A percentile compares a stretch with the other conserved stretches of the same genome.
phyloP scores from a whole-genome alignment of 2,113 vertebrate genomes.

The Hippocampus comes region DNA sequence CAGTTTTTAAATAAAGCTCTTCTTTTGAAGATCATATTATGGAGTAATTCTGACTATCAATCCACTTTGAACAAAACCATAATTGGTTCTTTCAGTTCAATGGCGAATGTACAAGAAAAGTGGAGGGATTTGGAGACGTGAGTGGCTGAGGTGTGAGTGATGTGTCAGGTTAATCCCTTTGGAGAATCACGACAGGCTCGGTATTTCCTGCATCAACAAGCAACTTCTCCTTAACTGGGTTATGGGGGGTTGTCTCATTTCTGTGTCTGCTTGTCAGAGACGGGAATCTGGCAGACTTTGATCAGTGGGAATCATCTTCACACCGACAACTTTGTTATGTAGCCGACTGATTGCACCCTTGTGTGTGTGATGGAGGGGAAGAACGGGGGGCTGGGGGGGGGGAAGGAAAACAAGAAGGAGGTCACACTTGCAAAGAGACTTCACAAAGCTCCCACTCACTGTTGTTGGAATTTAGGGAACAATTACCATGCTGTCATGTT shows the following conservation, averaged over 20 bases:
- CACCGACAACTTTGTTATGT: conserved; percentile 55
- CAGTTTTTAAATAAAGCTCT: conserved; percentile 9
- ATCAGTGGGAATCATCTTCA: conserved; percentile 65
- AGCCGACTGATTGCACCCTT: conserved; percentile 45
- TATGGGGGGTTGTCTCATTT: conserved; percentile 49
- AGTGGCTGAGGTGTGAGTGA: conserved; percentile 29
- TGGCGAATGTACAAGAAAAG: conserved; percentile 1
- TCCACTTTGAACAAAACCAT: conserved; percentile 6
- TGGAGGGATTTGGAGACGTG: conserved; percentile 9
- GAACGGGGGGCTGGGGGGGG: conserved; percentile 3
- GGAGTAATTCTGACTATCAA: conserved; percentile 24
- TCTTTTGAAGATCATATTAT: conserved; percentile 10
- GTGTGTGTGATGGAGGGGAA: conserved; percentile 25
- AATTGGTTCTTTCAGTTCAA: background rate
- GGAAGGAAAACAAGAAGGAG: conserved; percentile 19
- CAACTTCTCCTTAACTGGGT: conserved; percentile 57
- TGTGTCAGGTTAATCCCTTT: conserved; percentile 50
- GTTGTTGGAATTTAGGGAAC: conserved; percentile 53
- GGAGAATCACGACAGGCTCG: conserved; percentile 47
- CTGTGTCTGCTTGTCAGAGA: conserved; percentile 52
- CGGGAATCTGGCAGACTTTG: conserved; percentile 61
- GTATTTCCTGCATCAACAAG: conserved; percentile 60
- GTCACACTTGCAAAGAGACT: conserved; percentile 28
- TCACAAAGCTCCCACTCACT: conserved; percentile 41
- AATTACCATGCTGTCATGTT: conserved; percentile 56